Evolutionary conservation across 1,140 invertebrate genomes (phyloP).

Genomic region (Apis mellifera): Amel_HAv3.1 CM009934.2:12164501-12165000

Average conservation of each 20-base stretch:
- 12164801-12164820: conserved; percentile 83
- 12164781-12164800: conserved; percentile 83
- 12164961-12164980: not conserved
- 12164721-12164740: conserved; percentile 77
- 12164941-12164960: not conserved
- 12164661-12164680: not conserved
- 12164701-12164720: too few species aligned
- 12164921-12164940: conserved; percentile 78
- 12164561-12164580: not conserved
- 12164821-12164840: conserved; percentile 80
- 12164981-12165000: not conserved
- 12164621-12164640: not conserved
- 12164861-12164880: conserved; percentile 85
- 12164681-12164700: not conserved
- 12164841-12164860: conserved; percentile 80
- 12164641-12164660: not conserved
- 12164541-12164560: conserved; percentile 83
- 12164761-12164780: conserved; percentile 81
- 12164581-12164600: too few species aligned
- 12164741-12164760: conserved; percentile 73
- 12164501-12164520: conserved; percentile 85
- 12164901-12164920: conserved; percentile 81
- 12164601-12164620: not conserved
- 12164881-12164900: conserved; percentile 82
- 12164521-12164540: conserved; percentile 87